Percentiles rank a stretch among this genome's conserved stretches.
These are phyloP conservation scores for Cotesia congregata DNA, from an alignment of 2,888 invertebrate genomes.

Conservation along the genomic window DNA sequence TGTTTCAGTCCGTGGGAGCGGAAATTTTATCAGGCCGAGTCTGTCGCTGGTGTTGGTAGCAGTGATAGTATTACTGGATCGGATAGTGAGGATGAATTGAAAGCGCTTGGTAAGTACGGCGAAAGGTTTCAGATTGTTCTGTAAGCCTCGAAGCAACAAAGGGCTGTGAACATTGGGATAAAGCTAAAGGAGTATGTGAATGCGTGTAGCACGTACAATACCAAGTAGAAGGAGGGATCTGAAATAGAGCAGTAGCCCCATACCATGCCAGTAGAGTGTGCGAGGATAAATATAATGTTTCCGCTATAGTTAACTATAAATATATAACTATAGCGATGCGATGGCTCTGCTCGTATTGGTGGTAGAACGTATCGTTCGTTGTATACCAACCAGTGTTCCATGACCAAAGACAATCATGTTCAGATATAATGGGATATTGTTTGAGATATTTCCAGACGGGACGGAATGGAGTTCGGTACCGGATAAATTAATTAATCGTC, in stretches of 20 bases:
- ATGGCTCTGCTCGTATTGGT: too few relatives aligned
- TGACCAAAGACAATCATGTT: conserved; percentile 62
- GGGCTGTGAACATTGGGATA: conserved; percentile 19
- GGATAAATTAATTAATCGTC: conserved; percentile 29
- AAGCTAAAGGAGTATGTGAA: background rate
- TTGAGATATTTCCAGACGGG: background rate
- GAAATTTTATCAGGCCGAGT: conserved; percentile 54
- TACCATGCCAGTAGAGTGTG: too few relatives aligned
- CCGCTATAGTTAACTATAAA: background rate
- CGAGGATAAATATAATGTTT: too few relatives aligned
- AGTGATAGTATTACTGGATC: conserved; percentile 52
- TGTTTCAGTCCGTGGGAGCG: conserved; percentile 65
- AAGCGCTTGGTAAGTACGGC: conserved; percentile 37
- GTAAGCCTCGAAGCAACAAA: conserved; percentile 16
- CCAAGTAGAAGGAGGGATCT: background rate
- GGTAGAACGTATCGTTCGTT: too few relatives aligned
- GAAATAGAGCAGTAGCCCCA: too few relatives aligned
- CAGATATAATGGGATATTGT: conserved; percentile 40
- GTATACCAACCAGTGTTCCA: conserved; percentile 36
- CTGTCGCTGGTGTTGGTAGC: conserved; percentile 51
- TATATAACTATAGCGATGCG: background rate
- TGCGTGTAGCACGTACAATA: background rate
- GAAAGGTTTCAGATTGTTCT: conserved; percentile 28
- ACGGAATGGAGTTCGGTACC: background rate
- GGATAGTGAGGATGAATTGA: conserved; percentile 55